Base-by-base conservation (phyloP, 2,113 vertebrate species). In the Eupsittula cactorum region DNA sequence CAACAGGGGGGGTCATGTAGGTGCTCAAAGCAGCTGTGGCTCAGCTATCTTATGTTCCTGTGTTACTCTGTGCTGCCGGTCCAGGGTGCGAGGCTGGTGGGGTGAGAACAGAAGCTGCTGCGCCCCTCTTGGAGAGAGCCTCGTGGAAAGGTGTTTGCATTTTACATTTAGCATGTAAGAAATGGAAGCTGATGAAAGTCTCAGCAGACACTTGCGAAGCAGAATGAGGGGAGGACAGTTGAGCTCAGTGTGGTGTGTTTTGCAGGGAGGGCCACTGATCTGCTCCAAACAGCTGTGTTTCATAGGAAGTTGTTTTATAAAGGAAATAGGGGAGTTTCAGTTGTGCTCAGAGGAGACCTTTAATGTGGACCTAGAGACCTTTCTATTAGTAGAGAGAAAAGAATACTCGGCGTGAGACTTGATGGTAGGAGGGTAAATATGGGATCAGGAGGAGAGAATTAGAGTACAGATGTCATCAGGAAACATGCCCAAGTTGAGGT, bases 81-180 rank as follows among this genome's bases (percentile, higher is more conserved):
- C 10, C 1, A 2, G 21, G 41, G 41, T 47, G 63, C 1, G 1
- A 27, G 57, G 49, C 11, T 0, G 1, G 33, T 27, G 88, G 31
- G 11, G 10, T 18, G 10, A 21, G 46, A 15, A 23, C 35, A 65
- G 71, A 59, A 79, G 60, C 59, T 80, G 76, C 71, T 82, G 28
- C 28, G 70, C 6, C 73, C 20, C 24, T 35, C n/a, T 67, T 4
- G 1, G 60, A 31, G 42, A 46, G 16, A 70, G 57, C 83, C 50
- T 50, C 17, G 18, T 52, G 80, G 64, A 90, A 91, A 73, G 31
- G 37, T 7, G 1, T 53, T 82, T 80, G 11, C 27, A 2, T 49
- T 73, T 80, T 55, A 12, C 77, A 35, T 80, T 88, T 59, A 74
- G 44, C 10, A 1, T 13, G 16, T 55, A 24, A 53, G 53, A 85